Conservation (phyloP, 2,888 invertebrate species). For the Drosophila setosimentum region DNA sequence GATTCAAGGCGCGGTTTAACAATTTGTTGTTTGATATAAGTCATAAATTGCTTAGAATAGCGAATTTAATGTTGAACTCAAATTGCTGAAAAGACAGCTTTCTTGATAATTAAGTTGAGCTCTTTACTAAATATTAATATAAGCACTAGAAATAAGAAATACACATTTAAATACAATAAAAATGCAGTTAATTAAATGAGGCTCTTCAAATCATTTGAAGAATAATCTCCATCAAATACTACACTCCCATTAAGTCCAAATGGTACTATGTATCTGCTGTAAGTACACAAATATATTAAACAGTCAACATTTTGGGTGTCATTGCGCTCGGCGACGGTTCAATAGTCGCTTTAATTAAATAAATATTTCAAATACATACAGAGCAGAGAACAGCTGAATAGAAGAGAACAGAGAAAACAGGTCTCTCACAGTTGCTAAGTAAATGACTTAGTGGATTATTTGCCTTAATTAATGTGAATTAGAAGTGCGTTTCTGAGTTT, state of each 20-base stretch:
- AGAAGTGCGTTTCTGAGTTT: constrained; percentile 13
- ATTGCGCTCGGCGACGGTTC: constrained; percentile 18
- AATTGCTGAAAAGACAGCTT: too few relatives aligned
- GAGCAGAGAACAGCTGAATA: background rate
- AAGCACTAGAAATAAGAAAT: background rate
- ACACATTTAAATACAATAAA: background rate
- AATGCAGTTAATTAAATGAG: background rate
- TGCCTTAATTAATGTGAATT: constrained; percentile 59
- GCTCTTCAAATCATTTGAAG: background rate
- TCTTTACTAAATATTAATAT: background rate
- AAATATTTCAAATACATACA: constrained; percentile 36
- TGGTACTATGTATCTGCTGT: background rate
- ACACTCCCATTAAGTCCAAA: background rate
- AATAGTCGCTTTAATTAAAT: constrained; percentile 42
- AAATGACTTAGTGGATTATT: constrained; percentile 48
- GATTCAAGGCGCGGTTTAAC: constrained; percentile 69
- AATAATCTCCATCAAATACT: background rate
- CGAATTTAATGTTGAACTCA: constrained; percentile 22
- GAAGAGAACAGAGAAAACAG: constrained; percentile 3
- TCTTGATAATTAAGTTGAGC: too few relatives aligned
- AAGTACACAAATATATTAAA: constrained; percentile 18
- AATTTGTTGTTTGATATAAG: constrained; percentile 66
- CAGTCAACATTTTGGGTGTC: constrained; percentile 26
- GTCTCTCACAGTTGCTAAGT: constrained; percentile 13
- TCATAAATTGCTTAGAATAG: constrained; percentile 61